Conservation (phyloP, 1,140 invertebrate genomes). For the Limonius californicus region DNA sequence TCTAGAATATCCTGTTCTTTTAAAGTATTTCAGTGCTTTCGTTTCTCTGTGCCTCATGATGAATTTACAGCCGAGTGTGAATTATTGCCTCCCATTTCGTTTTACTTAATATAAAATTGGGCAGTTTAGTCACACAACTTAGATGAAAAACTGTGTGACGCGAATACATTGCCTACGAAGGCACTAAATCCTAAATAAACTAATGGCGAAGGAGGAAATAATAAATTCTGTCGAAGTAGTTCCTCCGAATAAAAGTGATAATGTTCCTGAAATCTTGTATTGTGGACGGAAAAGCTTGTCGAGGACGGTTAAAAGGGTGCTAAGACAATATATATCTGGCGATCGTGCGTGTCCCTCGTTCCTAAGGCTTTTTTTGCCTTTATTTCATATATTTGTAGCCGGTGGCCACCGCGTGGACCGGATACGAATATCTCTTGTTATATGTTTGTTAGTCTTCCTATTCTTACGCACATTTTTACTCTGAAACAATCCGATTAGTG, state of each 20-base stretch:
- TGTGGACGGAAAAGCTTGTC: conserved; percentile 11
- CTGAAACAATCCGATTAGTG: too few species aligned
- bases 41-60: too few species aligned
- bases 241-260: conserved; percentile 3
- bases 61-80: too few species aligned
- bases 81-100: background rate
- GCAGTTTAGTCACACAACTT: background rate
- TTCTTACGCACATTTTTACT: too few species aligned
- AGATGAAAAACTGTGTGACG: background rate
- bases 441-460: too few species aligned
- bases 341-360: background rate
- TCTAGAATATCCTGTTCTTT: too few species aligned
- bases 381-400: conserved; percentile 8
- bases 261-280: conserved; percentile 11
- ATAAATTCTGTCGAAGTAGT: conserved; percentile 7
- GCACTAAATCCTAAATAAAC: background rate
- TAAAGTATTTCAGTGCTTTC: too few species aligned
- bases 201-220: conserved; percentile 2
- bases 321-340: conserved; percentile 14
- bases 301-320: conserved; percentile 9
- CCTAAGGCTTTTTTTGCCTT: background rate
- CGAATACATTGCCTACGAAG: background rate
- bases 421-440: background rate
- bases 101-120: conserved; percentile 2
- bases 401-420: background rate